Conservation (phyloP, 2,113 vertebrate genomes). For the Sturnus vulgaris region DNA sequence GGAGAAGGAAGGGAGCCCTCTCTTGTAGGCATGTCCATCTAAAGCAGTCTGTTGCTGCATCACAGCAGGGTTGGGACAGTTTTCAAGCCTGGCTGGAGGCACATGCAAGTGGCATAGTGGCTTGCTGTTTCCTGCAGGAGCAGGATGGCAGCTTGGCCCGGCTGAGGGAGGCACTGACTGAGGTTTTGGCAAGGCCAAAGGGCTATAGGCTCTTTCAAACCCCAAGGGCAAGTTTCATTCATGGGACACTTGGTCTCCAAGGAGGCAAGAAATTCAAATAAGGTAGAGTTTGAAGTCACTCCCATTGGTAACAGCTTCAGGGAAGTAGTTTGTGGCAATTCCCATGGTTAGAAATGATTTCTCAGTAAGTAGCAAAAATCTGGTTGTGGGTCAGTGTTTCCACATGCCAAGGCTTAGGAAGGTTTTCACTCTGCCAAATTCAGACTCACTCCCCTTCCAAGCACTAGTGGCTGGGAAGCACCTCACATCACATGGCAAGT, state of each 20-base stretch:
- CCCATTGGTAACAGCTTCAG: not conserved
- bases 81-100: not conserved
- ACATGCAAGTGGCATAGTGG: accelerated
- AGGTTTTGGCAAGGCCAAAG: not conserved
- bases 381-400: not conserved
- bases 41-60: not conserved
- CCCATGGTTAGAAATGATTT: not conserved
- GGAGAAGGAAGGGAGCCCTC: not conserved
- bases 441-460: not conserved
- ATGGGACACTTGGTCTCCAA: not conserved
- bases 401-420: not conserved
- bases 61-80: not conserved
- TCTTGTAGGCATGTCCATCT: not conserved
- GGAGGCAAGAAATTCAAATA: not conserved
- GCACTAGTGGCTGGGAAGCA: not conserved
- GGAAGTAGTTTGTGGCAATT: not conserved
- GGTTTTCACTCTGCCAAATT: not conserved
- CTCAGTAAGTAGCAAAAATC: not conserved
- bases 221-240: not conserved
- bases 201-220: not conserved
- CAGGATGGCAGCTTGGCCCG: not conserved
- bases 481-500: not conserved
- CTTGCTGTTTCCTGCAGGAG: not conserved
- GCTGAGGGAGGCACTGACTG: not conserved
- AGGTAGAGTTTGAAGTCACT: not conserved